These are phyloP conservation scores for Trissonchulus latispiculum DNA, from an alignment of 2,888 invertebrate genomes.

Conservation along the genomic window DNA sequence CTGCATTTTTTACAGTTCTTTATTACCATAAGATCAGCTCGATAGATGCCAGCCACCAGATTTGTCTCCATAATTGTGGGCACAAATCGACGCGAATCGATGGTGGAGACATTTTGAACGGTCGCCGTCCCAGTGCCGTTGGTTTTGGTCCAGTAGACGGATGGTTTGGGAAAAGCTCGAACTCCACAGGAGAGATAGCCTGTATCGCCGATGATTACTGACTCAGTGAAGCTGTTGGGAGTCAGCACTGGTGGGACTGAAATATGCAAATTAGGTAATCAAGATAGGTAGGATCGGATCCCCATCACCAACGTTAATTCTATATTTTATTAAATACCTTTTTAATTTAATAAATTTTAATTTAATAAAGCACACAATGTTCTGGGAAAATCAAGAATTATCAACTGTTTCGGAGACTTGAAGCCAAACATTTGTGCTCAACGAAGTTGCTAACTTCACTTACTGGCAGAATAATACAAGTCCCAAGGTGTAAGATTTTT, in stretches of 20 bases:
- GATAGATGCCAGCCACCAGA: not conserved
- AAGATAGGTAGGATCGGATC: no score
- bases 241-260: conserved; percentile 10
- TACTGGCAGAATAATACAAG: no score
- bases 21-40: not conserved
- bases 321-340: not conserved
- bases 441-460: no score
- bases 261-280: no score
- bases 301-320: not conserved
- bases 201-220: not conserved
- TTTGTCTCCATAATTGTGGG: not conserved
- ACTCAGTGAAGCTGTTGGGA: not conserved
- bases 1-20: no score
- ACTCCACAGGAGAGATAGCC: conserved; percentile 4
- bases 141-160: conserved; percentile 4
- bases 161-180: conserved; percentile 15
- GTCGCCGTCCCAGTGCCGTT: not conserved
- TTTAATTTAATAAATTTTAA: not conserved
- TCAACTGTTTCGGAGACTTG: no score
- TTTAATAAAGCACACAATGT: no score
- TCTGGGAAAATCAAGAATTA: no score
- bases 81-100: not conserved
- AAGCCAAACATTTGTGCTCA: no score
- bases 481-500: no score
- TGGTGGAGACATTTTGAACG: not conserved